Percentiles rank a stretch among this genome's conserved stretches.
These are phyloP conservation scores for Brenthis hecate DNA, from an alignment of 2,888 invertebrate genomes.

Conservation along the genomic window DNA sequence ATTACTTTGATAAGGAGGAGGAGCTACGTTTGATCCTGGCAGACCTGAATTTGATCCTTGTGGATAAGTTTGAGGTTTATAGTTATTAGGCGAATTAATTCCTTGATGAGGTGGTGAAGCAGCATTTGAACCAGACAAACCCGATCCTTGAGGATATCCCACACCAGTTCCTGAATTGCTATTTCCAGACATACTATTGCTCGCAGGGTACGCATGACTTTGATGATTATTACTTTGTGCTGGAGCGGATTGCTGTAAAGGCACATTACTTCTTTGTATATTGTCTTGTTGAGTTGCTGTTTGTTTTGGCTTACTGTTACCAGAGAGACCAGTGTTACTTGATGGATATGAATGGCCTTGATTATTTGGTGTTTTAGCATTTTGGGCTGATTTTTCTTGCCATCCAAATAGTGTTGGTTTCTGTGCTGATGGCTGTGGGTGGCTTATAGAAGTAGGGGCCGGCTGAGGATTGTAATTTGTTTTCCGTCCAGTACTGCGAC, in stretches of 20 bases:
- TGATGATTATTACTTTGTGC: constrained; percentile 40
- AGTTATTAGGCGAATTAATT: constrained; percentile 43
- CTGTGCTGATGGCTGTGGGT: constrained; percentile 58
- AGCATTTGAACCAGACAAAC: constrained; percentile 51
- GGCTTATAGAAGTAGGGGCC: constrained; percentile 68
- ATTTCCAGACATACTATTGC: constrained; percentile 65
- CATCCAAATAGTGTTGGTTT: constrained; percentile 68
- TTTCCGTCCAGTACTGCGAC: constrained; percentile 61
- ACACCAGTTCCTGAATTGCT: constrained; percentile 51
- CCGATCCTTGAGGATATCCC: constrained; percentile 51
- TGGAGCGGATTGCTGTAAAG: constrained; percentile 49
- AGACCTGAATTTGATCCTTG: constrained; percentile 46
- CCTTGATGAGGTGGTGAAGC: constrained; percentile 58
- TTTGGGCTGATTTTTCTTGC: constrained; percentile 64
- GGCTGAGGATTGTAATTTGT: constrained; percentile 63
- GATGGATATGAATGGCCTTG: constrained; percentile 69
- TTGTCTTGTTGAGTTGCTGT: constrained; percentile 60
- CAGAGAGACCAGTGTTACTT: constrained; percentile 66
- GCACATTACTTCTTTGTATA: constrained; percentile 61
- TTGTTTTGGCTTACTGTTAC: constrained; percentile 57
- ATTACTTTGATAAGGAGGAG: constrained; percentile 55
- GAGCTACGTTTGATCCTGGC: constrained; percentile 52
- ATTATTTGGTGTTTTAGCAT: constrained; percentile 55
- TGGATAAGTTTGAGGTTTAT: constrained; percentile 43
- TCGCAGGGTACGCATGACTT: constrained; percentile 64